Percentiles rank a stretch among this genome's conserved stretches.
phyloP scores from a whole-genome alignment of 1,140 invertebrate genomes.

The Drosophila bocki region DNA sequence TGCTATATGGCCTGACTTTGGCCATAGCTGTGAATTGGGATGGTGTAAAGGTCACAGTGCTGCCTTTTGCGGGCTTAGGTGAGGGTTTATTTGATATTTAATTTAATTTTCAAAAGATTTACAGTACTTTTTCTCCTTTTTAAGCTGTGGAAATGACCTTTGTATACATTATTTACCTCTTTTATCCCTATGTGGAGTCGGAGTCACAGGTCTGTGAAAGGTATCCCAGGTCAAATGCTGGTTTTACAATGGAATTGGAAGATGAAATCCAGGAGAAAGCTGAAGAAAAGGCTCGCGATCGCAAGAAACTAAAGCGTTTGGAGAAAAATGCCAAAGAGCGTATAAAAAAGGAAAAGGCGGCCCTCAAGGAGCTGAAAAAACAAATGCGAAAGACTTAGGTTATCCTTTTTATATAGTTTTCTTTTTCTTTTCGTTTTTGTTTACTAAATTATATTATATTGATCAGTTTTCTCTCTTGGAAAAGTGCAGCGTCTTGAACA shows the following conservation, averaged over 20 bases:
- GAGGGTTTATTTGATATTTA: not conserved
- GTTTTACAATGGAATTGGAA: not conserved
- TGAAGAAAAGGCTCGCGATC: not conserved
- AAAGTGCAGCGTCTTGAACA: constrained; percentile 31
- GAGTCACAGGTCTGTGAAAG: not conserved
- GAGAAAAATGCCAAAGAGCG: constrained; percentile 26
- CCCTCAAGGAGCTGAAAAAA: constrained; percentile 22
- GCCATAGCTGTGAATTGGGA: constrained; percentile 64
- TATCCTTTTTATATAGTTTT: not conserved
- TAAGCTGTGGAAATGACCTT: constrained; percentile 75
- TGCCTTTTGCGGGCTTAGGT: constrained; percentile 67
- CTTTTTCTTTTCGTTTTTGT: not conserved
- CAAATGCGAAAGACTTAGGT: constrained; percentile 14
- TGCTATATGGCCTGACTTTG: constrained; percentile 62
- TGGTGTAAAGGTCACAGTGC: constrained; percentile 56
- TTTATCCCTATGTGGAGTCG: constrained; percentile 53
- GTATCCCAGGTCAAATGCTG: not conserved
- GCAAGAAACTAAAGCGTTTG: constrained; percentile 30
- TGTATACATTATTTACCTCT: constrained; percentile 63
- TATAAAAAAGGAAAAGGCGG: constrained; percentile 26
- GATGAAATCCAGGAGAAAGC: constrained; percentile 12
- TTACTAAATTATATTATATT: not conserved
- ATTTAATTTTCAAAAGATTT: no score
- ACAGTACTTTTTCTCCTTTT: accelerated
- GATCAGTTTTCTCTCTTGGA: not conserved